A percentile compares a stretch with the other conserved stretches of the same genome.
Evolutionary conservation across 2,797 vertebrate genomes (phyloP).

Genomic region (Momotus momota): DNA sequence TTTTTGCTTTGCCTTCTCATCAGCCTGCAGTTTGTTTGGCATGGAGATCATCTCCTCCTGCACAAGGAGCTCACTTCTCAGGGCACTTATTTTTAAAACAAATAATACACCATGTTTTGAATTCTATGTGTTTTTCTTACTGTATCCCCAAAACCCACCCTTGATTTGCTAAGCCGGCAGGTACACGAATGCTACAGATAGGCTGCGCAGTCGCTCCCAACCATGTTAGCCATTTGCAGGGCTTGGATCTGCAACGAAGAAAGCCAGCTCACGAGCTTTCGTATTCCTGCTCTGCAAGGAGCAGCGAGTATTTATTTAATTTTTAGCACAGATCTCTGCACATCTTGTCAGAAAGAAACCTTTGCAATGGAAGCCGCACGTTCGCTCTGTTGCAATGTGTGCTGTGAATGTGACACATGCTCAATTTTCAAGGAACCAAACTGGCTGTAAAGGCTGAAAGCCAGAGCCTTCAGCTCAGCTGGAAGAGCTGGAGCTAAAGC

Average conservation of each 20-base stretch:
- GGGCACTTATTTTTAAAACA: fast-evolving
- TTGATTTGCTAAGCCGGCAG: neutral
- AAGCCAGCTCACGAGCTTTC: neutral
- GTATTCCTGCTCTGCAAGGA: neutral
- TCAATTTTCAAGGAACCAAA: constrained; percentile 18
- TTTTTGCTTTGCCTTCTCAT: neutral
- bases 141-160: neutral
- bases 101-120: neutral
- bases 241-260: neutral
- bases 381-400: neutral
- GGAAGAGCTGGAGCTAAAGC: neutral
- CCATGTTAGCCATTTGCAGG: neutral
- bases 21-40: fast-evolving
- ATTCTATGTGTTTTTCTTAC: neutral
- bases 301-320: neutral
- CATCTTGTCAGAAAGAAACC: neutral
- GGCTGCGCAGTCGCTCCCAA: fast-evolving
- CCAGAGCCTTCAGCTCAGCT: constrained; percentile 22
- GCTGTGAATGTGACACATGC: neutral
- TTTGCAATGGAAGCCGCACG: fast-evolving
- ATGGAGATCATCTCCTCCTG: neutral
- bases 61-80: neutral
- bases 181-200: neutral
- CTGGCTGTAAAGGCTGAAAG: neutral
- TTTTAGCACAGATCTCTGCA: neutral